phyloP scores from a whole-genome alignment of 2,888 invertebrate genomes.

The Tinea semifulvella region DNA sequence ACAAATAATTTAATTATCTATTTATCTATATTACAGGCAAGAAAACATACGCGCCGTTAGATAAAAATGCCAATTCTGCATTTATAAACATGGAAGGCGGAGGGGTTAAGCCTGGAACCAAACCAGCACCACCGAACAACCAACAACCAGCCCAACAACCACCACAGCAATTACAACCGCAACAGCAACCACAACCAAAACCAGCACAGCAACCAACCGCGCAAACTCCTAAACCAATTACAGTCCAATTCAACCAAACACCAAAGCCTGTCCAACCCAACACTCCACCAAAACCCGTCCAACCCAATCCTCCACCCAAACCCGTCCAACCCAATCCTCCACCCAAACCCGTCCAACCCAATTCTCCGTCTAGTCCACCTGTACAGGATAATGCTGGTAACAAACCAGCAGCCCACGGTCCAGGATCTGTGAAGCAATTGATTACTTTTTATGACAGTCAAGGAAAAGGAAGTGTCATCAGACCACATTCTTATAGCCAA shows the following conservation, averaged over 20 bases:
- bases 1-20: not conserved
- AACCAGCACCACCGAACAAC: not conserved
- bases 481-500: conserved; percentile 53
- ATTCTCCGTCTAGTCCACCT: conserved; percentile 14
- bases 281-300: conserved; percentile 13
- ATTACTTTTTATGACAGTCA: conserved; percentile 50
- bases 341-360: conserved; percentile 14
- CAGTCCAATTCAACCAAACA: conserved; percentile 14
- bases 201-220: conserved; percentile 14
- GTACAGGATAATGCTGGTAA: not conserved
- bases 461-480: conserved; percentile 48
- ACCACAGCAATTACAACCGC: not conserved
- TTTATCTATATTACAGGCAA: conserved; percentile 33
- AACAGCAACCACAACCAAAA: not conserved
- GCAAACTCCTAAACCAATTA: conserved; percentile 21
- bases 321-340: conserved; percentile 16
- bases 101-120: conserved; percentile 11
- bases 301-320: conserved; percentile 14
- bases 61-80: conserved; percentile 52
- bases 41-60: conserved; percentile 35
- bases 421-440: conserved; percentile 47
- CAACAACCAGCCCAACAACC: conserved; percentile 5
- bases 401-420: conserved; percentile 40
- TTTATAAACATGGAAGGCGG: conserved; percentile 57
- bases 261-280: conserved; percentile 11